A percentile compares a stretch with the other conserved stretches of the same genome.
Conservation (phyloP, 2,113 vertebrate genomes). For the Podilymbus podiceps region DNA sequence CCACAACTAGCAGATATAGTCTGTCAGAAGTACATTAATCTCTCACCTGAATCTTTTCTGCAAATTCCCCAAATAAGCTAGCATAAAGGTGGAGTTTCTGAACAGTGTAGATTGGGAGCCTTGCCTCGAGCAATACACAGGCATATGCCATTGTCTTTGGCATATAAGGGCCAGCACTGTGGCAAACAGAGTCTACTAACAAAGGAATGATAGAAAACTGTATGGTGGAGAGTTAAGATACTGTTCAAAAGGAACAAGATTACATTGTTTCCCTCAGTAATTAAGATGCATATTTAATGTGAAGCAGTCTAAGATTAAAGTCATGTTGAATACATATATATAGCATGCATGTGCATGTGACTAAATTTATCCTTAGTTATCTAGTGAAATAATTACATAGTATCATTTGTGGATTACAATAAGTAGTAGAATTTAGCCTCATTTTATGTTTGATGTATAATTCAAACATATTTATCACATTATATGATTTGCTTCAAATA, state of each 20-base stretch:
- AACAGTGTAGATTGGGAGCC: neutral
- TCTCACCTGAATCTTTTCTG: neutral
- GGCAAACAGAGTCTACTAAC: neutral
- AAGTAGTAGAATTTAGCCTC: neutral
- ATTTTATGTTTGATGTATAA: constrained; percentile 19
- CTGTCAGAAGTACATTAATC: neutral
- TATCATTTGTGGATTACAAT: neutral
- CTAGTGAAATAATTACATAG: neutral
- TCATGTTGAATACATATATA: neutral
- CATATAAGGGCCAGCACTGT: neutral
- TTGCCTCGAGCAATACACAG: neutral
- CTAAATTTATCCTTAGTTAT: neutral
- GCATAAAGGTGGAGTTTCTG: neutral
- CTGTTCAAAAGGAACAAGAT: neutral
- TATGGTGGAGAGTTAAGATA: neutral
- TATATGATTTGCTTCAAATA: neutral
- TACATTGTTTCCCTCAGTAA: neutral
- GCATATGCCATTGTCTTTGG: neutral
- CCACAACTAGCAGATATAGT: neutral
- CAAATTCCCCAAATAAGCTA: neutral
- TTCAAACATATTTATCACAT: neutral
- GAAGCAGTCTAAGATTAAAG: neutral
- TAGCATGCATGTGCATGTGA: accelerated
- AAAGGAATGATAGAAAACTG: neutral
- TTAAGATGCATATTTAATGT: neutral